phyloP scores from a whole-genome alignment of 2,888 invertebrate species.

The Andrena flavipes region DNA sequence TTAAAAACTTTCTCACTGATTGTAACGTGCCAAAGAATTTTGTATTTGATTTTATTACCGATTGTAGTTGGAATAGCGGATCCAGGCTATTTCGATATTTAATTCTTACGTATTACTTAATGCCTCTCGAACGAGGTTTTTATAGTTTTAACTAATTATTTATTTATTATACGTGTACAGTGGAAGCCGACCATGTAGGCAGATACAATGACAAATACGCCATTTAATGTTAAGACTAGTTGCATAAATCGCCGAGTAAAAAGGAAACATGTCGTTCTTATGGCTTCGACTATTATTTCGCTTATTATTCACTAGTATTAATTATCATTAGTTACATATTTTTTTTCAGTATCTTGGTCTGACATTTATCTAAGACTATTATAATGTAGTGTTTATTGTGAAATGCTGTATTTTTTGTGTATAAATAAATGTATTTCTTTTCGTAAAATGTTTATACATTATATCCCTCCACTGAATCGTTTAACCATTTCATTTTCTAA shows the following conservation, averaged over 20 bases:
- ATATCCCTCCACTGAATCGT: background rate
- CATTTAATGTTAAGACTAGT: slow-evolving; percentile 35
- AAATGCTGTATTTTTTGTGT: slow-evolving; percentile 58
- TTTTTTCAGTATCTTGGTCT: slow-evolving; percentile 16
- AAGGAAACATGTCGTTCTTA: background rate
- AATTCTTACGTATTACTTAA: slow-evolving; percentile 38
- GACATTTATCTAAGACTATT: slow-evolving; percentile 2
- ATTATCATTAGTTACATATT: slow-evolving; percentile 34
- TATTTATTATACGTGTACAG: slow-evolving; percentile 51
- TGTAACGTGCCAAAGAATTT: slow-evolving; percentile 52
- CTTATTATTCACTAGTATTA: slow-evolving; percentile 54
- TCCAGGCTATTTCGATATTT: slow-evolving; percentile 47
- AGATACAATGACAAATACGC: slow-evolving; percentile 29
- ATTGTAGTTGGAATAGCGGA: slow-evolving; percentile 29
- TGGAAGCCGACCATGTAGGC: slow-evolving; percentile 10
- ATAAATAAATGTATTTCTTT: slow-evolving; percentile 61
- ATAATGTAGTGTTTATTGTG: slow-evolving; percentile 32
- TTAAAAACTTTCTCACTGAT: slow-evolving; percentile 40
- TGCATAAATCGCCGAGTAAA: slow-evolving; percentile 11
- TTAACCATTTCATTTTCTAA: background rate
- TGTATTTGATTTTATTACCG: slow-evolving; percentile 34
- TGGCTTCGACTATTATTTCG: slow-evolving; percentile 29
- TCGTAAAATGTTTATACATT: slow-evolving; percentile 46
- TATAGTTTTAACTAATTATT: slow-evolving; percentile 54
- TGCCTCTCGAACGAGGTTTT: slow-evolving; percentile 17